Evolutionary conservation across 2,797 vertebrate genomes (phyloP).

Genomic region (Esox masquinongy): DNA sequence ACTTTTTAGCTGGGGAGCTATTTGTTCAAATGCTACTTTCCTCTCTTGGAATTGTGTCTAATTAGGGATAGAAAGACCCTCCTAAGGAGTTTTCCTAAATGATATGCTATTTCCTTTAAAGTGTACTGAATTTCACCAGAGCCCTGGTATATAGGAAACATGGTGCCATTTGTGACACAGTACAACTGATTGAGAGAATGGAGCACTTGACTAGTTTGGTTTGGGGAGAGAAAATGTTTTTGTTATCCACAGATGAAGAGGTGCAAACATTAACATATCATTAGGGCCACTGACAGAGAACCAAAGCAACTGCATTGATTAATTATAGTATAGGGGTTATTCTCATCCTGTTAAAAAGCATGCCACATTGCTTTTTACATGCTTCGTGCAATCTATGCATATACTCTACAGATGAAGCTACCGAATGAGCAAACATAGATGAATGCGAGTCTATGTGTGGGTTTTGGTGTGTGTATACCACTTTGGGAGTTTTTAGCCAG

Average conservation of each 20-base stretch:
- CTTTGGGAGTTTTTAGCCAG: too few relatives aligned
- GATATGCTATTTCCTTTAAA: background rate
- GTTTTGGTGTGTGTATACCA: background rate
- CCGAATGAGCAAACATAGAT: background rate
- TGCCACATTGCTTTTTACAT: background rate
- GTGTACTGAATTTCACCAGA: background rate
- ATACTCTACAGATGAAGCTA: slow-evolving; percentile 5
- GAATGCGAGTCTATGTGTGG: background rate
- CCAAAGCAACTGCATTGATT: slow-evolving; percentile 10
- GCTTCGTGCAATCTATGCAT: background rate
- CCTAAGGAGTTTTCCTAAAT: background rate
- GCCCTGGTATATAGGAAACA: background rate
- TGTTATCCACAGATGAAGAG: slow-evolving; percentile 20
- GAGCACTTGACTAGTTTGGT: background rate
- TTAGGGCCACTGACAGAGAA: slow-evolving; percentile 27
- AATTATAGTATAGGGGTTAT: slow-evolving; percentile 24
- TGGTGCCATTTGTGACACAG: background rate
- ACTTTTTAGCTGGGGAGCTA: slow-evolving; percentile 8
- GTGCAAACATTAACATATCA: slow-evolving; percentile 31
- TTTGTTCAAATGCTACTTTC: slow-evolving; percentile 15
- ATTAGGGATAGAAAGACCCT: slow-evolving; percentile 4
- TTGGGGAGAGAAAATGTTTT: slow-evolving; percentile 1
- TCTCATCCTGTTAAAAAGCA: slow-evolving; percentile 34
- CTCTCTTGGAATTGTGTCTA: background rate
- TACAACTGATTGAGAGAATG: background rate